Percentiles rank a stretch among this genome's conserved stretches.
These are phyloP conservation scores for Orchestia grillus DNA, from an alignment of 1,140 invertebrate genomes.

Conservation along the genomic window DNA sequence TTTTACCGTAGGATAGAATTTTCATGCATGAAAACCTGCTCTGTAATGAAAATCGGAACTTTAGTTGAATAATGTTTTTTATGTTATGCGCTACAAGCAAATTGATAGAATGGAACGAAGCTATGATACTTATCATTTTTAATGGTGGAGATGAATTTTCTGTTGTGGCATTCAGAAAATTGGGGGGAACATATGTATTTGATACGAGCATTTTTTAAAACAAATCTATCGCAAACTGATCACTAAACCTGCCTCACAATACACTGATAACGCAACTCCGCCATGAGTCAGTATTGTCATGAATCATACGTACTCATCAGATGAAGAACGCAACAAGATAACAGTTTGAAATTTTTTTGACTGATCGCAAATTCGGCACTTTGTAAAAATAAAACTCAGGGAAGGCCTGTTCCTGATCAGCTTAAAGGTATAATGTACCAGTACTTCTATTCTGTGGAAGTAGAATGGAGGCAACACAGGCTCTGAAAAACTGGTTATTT, in stretches of 20 bases:
- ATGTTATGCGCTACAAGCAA: neutral
- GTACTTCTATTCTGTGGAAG: neutral
- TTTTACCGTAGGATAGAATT: neutral
- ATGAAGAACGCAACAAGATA: neutral
- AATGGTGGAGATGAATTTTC: neutral
- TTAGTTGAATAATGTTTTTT: neutral
- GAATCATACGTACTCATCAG: neutral
- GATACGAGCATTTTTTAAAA: neutral
- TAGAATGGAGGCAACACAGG: neutral
- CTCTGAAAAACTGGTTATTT: neutral
- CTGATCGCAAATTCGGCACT: neutral
- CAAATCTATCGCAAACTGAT: neutral
- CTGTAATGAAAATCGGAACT: neutral
- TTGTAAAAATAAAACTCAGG: neutral
- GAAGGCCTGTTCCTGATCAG: neutral
- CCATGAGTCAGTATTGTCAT: neutral
- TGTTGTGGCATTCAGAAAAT: neutral
- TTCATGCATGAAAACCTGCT: neutral
- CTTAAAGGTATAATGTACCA: neutral
- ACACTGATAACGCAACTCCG: neutral
- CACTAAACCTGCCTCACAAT: neutral
- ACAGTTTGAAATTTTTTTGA: neutral
- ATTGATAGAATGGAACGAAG: neutral
- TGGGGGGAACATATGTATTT: neutral
- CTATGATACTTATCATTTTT: neutral